Base-by-base conservation (phyloP, 2,888 invertebrate genomes). In the Zele albiditarsus region DNA sequence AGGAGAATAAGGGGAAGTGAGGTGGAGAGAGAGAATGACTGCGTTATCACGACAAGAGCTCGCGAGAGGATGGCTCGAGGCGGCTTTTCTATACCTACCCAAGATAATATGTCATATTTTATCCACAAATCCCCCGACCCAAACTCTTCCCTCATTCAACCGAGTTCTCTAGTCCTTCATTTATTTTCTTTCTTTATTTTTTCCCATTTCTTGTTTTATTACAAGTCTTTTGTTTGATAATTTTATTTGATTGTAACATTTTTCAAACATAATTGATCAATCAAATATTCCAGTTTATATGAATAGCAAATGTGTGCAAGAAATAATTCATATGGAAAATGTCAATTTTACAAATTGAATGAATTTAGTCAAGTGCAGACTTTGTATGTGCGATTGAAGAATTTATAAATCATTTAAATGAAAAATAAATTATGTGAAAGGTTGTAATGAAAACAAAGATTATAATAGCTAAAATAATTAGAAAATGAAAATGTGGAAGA, bases 11-110 rank as follows among this genome's bases (percentile, higher is more conserved):
- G 10, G 8, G 10, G 2, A 53, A 20, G 53, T 28, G 60, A 16
- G 23, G 23, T 8, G 3, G 38, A 23, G 42, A 28, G 33, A 16
- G 66, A 71, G 70, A 62, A 62, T 46, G 62, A 71, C 71, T 69
- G 73, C 65, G 79, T 76, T 78, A 80, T 80, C 81, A 69, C 65
- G 72, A 77, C 72, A 76, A 77, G 80, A 79, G 77, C 67, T 77
- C 75, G 77, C 79, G 53, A 71, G 76, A 82, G 73, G 78, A 78
- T 74, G 67, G 62, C 75, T 67, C 57, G 68, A 67, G 71, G 73
- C 73, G 68, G 66, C 69, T 74, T 74, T 74, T 74, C 74, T 69
- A 38, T 38, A 38, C 69, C 69, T 53, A 74, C 74, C 63, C 63
- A 53, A 74, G 74, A 78, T 77, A 73, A 72, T 68, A 66, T 71